Evolutionary conservation across 2,797 vertebrate species (phyloP), one percentile per base, ranked within the genome.

Genomic region (Mormyrops attenuatus): DNA sequence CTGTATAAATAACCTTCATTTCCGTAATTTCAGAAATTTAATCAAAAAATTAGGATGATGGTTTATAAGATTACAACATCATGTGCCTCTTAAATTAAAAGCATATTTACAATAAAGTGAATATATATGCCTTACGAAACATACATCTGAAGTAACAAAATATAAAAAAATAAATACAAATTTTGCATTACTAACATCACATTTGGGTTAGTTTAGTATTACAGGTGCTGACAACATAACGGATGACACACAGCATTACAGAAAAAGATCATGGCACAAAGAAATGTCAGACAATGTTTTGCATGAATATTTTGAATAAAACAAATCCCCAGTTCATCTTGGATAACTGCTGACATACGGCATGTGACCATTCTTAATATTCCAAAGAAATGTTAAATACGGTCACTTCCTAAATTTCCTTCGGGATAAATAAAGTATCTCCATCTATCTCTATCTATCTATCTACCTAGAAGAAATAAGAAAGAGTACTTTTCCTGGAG

Each of bases 61-160:
- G 77, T 82, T 82, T n/a, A 82, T 47, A 47, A 82, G 38, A 82
- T 47, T 82, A 73, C 30, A 8, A 80, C 20, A 47, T 82, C 77
- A 82, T 17, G 20, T 44, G 77, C 20, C 77, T 82, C 20, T 82
- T 82, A 82, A 82, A 82, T 82, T 80, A 80, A 82, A 82, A 47
- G 77, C 77, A 82, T 82, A 82, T 82, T 82, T 82, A 82, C 77
- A 82, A 82, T 82, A 82, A 82, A 47, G 77, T 47, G 41, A 82
- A 82, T 82, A 82, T 82, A 82, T 82, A n/a, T 82, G 77, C 20
- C 41, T 20, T 44, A 82, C 3, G 38, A 80, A 80, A 82, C 66
- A 73, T 47, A 82, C 77, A 82, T 82, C 20, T 82, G 77, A 47
- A 82, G 15, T 82, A 47, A 82, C 77, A 44, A 20, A 44, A n/a